Evolutionary conservation across 2,888 invertebrate genomes (phyloP).

Genomic region (Lycia hirtaria): DNA sequence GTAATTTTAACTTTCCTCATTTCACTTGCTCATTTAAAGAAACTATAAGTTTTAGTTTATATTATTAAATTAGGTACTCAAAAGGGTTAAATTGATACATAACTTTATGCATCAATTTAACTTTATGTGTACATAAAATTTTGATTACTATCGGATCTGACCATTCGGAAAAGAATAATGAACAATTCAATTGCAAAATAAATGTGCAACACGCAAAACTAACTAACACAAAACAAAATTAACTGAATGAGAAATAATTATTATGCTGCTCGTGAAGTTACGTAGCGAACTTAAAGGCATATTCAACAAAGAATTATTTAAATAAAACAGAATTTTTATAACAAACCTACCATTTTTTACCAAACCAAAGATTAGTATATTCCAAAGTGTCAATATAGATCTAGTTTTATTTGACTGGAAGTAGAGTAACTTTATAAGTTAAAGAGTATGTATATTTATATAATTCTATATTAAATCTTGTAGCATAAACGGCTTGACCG

Average conservation of each 20-base stretch:
- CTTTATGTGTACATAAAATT: not conserved
- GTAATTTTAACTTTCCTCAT: no score
- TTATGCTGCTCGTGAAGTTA: constrained; percentile 44
- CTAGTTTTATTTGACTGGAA: no score
- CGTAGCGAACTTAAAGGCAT: constrained; percentile 38
- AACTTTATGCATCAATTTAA: no score
- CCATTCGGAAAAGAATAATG: constrained; percentile 41
- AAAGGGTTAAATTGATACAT: no score
- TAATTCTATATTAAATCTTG: no score
- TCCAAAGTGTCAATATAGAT: no score
- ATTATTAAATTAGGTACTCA: no score
- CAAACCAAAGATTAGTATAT: not conserved
- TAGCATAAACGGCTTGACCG: no score
- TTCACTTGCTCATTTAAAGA: no score
- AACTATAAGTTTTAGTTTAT: no score
- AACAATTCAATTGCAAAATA: constrained; percentile 43
- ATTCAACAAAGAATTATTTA: constrained; percentile 22
- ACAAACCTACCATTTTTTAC: not conserved
- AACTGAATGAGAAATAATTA: constrained; percentile 28
- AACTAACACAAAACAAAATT: constrained; percentile 32
- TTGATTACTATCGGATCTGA: constrained; percentile 23
- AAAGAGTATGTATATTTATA: no score
- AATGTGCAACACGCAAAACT: constrained; percentile 44
- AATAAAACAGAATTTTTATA: not conserved
- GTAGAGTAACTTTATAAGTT: no score